Percentiles rank a stretch among this genome's conserved stretches.
These are phyloP conservation scores for Natrix natrix DNA, from an alignment of 2,797 vertebrate species.

Conservation along the genomic window DNA sequence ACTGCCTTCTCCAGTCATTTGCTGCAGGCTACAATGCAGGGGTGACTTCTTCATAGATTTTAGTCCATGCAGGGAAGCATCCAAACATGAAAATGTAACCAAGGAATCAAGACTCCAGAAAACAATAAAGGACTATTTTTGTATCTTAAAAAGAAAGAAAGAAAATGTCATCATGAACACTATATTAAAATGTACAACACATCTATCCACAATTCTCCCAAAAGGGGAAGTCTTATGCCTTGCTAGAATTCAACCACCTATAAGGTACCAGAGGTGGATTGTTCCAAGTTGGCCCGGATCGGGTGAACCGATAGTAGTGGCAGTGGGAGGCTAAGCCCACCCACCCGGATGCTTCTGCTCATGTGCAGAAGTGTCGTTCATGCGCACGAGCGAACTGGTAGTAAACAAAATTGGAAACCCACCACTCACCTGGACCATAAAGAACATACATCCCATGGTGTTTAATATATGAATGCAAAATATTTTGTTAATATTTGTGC, in stretches of 20 bases:
- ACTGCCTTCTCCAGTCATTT: constrained; percentile 30
- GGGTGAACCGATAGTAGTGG: too few species aligned
- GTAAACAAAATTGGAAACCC: too few species aligned
- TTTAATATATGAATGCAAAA: neutral
- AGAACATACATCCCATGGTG: neutral
- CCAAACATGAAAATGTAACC: constrained; percentile 56
- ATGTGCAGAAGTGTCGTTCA: too few species aligned
- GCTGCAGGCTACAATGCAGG: constrained; percentile 40
- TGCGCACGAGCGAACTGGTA: too few species aligned
- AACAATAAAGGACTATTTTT: constrained; percentile 52
- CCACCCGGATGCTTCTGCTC: too few species aligned
- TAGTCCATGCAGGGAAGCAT: constrained; percentile 42
- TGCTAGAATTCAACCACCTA: fast-evolving
- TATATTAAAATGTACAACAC: constrained; percentile 40
- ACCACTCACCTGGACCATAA: neutral
- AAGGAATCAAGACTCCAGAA: constrained; percentile 49
- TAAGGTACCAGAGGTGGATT: neutral
- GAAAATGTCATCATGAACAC: constrained; percentile 49
- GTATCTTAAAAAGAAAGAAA: constrained; percentile 18
- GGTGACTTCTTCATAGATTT: constrained; percentile 56
- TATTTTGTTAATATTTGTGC: constrained; percentile 27
- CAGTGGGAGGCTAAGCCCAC: too few species aligned
- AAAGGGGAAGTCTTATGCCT: neutral
- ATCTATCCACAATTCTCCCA: neutral
- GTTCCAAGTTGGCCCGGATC: too few species aligned